Percentiles rank a stretch among this genome's conserved stretches.
These are phyloP conservation scores for Cherax destructor DNA, from an alignment of 1,140 invertebrate genomes.

Conservation along the genomic window DNA sequence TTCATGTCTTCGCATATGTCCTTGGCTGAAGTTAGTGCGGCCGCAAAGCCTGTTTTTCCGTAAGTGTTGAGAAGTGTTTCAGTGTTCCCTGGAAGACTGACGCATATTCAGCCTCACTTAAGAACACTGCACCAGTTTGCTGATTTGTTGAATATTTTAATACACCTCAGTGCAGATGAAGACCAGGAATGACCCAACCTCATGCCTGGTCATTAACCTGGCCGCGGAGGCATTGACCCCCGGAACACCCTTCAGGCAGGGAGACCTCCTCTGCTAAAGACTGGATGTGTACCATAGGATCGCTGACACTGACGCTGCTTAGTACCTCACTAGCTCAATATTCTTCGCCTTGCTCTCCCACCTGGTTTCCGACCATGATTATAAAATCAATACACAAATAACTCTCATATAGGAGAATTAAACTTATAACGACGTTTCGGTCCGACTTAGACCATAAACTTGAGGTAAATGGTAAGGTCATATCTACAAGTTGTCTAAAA, in stretches of 20 bases:
- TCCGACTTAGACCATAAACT: too few relatives aligned
- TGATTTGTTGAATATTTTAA: conserved; percentile 20
- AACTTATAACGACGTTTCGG: too few relatives aligned
- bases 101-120: conserved; percentile 36
- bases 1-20: conserved; percentile 45
- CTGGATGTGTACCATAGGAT: conserved; percentile 24
- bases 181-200: conserved; percentile 40
- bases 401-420: too few relatives aligned
- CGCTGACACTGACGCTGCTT: conserved; percentile 29
- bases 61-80: conserved; percentile 40
- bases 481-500: too few relatives aligned
- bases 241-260: too few relatives aligned
- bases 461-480: background rate
- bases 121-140: conserved; percentile 41
- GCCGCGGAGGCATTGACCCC: too few relatives aligned
- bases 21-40: conserved; percentile 42
- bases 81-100: conserved; percentile 16
- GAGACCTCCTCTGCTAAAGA: too few relatives aligned
- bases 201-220: background rate
- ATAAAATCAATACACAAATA: background rate
- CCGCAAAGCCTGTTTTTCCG: conserved; percentile 37
- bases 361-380: conserved; percentile 70
- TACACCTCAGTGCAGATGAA: conserved; percentile 61
- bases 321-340: conserved; percentile 56
- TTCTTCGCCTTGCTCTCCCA: conserved; percentile 56